Evolutionary conservation across 2,888 invertebrate species (phyloP).

Genomic region (Pammene aurita): DNA sequence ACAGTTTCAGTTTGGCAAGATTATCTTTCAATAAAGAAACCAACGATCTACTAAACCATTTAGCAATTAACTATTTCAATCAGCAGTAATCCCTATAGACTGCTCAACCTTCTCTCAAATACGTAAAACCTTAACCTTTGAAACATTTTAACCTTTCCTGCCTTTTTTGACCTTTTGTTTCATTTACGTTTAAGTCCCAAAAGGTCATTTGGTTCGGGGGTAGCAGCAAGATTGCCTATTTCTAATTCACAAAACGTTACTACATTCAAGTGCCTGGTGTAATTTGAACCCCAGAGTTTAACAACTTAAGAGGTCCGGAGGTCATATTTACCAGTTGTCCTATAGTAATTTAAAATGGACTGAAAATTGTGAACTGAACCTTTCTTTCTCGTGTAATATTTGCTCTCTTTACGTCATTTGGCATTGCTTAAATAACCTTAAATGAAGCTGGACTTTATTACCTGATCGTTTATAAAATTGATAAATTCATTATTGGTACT

Average conservation of each 20-base stretch:
- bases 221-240: neutral
- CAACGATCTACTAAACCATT: neutral
- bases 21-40: neutral
- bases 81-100: neutral
- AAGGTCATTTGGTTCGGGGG: conserved; percentile 6
- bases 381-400: conserved; percentile 22
- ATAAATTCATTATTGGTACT: neutral
- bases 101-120: conserved; percentile 5
- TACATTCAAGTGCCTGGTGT: neutral
- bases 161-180: conserved; percentile 16
- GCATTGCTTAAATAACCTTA: conserved; percentile 15
- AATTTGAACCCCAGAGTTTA: neutral
- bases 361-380: too few relatives aligned
- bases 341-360: too few relatives aligned
- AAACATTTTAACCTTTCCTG: conserved; percentile 18
- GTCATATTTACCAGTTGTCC: neutral
- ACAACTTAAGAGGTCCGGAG: neutral
- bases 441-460: neutral
- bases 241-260: neutral
- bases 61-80: neutral
- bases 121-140: conserved; percentile 14
- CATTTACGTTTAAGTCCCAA: neutral
- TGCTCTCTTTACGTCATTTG: conserved; percentile 19
- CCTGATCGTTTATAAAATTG: neutral
- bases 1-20: too few relatives aligned